A percentile compares a stretch with the other conserved stretches of the same genome.
Conservation (phyloP, 2,797 vertebrate species). For the Ceryle rudis region DNA sequence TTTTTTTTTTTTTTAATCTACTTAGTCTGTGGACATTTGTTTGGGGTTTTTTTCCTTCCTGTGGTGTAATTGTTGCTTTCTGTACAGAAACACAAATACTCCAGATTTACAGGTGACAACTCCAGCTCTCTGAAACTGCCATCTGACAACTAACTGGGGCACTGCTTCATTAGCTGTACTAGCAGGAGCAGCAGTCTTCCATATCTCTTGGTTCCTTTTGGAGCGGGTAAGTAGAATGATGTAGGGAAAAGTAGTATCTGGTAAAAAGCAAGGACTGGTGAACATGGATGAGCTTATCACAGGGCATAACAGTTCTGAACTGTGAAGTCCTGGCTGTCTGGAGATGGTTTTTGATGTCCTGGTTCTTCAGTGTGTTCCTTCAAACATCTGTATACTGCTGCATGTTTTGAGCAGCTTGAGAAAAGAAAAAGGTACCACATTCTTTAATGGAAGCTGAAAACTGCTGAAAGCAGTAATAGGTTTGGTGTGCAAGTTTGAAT, state of each 20-base stretch:
- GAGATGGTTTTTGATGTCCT: background rate
- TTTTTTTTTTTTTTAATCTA: background rate
- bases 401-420: background rate
- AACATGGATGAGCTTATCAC: background rate
- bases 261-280: background rate
- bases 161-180: background rate
- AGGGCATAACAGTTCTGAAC: background rate
- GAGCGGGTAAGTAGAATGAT: fast-evolving
- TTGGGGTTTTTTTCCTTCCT: background rate
- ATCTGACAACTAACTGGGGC: background rate
- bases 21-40: background rate
- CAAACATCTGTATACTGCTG: background rate
- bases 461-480: background rate
- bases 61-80: conserved; percentile 11
- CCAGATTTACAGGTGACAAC: background rate
- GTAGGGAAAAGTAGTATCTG: background rate
- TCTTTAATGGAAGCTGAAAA: background rate
- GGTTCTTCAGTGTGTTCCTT: background rate
- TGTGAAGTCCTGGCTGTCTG: no score
- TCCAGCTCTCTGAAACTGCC: background rate
- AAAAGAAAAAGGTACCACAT: background rate
- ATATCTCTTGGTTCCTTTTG: fast-evolving
- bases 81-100: background rate
- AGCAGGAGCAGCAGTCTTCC: background rate
- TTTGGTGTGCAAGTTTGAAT: background rate